Evolutionary conservation across 2,113 vertebrate genomes (phyloP).

Genomic region (Bettongia penicillata): DNA sequence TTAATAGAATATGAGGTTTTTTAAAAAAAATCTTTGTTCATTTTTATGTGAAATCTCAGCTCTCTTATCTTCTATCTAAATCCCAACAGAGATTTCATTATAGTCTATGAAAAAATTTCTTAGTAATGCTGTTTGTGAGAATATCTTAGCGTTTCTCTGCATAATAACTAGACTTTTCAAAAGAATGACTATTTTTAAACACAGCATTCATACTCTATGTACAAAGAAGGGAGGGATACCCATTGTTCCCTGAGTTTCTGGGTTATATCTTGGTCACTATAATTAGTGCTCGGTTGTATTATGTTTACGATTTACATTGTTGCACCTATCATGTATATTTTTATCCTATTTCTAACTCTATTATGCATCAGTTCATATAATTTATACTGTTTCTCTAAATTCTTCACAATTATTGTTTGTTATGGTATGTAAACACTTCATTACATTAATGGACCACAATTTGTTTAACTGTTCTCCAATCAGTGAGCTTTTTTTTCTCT

Average conservation of each 20-base stretch:
- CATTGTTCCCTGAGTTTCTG: not conserved
- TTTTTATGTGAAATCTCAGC: not conserved
- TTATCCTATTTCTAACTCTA: not conserved
- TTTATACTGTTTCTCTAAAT: not conserved
- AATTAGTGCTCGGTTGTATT: not conserved
- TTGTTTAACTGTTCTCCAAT: not conserved
- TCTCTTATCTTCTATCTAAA: not conserved
- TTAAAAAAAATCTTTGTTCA: not conserved
- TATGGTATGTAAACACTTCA: not conserved
- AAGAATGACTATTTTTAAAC: not conserved
- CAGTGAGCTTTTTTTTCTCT: not conserved
- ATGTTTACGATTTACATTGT: not conserved
- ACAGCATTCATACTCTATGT: not conserved
- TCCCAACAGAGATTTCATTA: not conserved
- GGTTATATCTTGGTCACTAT: not conserved
- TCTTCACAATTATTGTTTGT: not conserved
- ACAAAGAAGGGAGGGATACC: not conserved
- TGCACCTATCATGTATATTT: not conserved
- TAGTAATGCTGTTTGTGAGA: not conserved
- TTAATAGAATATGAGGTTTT: not conserved
- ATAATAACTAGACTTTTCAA: not conserved
- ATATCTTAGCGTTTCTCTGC: not conserved
- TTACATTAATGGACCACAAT: not conserved
- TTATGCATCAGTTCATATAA: not conserved
- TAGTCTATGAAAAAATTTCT: not conserved